Conservation (phyloP, 2,797 vertebrate species). For the Peromyscus attwateri region DNA sequence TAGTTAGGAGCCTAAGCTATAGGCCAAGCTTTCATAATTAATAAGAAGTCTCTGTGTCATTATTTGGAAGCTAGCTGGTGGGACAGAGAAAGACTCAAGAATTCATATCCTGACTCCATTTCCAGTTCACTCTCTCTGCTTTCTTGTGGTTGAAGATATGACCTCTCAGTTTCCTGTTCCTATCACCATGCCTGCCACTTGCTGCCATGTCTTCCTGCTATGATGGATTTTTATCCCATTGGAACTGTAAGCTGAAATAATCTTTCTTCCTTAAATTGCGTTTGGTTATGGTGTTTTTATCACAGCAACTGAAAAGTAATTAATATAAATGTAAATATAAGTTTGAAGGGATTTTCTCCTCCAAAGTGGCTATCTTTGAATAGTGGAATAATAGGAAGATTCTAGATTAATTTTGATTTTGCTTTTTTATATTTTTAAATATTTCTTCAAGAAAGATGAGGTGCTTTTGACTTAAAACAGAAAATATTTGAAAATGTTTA, state of each 20-base stretch:
- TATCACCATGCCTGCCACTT: not conserved
- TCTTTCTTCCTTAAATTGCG: not conserved
- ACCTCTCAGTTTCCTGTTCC: not conserved
- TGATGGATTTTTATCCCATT: not conserved
- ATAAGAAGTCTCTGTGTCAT: not conserved
- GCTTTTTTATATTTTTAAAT: not conserved
- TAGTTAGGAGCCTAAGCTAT: not conserved
- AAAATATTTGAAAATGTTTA: slow-evolving; percentile 31
- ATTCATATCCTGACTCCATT: not conserved
- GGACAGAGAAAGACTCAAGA: not conserved
- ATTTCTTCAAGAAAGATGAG: slow-evolving; percentile 30
- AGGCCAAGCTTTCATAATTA: not conserved
- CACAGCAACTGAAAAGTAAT: not conserved
- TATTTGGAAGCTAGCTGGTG: not conserved
- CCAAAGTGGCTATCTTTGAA: not conserved
- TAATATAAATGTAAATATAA: not conserved
- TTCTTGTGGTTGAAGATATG: not conserved
- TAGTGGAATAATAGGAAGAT: not conserved
- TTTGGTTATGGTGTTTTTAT: not conserved
- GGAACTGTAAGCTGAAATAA: not conserved
- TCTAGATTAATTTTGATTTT: not conserved
- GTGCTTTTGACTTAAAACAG: not conserved
- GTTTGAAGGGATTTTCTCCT: not conserved
- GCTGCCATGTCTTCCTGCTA: not conserved
- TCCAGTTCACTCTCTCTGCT: not conserved